Percentiles rank a stretch among this genome's conserved stretches.
phyloP scores from a whole-genome alignment of 2,797 vertebrate genomes.

The Tragopan temminckii region DNA sequence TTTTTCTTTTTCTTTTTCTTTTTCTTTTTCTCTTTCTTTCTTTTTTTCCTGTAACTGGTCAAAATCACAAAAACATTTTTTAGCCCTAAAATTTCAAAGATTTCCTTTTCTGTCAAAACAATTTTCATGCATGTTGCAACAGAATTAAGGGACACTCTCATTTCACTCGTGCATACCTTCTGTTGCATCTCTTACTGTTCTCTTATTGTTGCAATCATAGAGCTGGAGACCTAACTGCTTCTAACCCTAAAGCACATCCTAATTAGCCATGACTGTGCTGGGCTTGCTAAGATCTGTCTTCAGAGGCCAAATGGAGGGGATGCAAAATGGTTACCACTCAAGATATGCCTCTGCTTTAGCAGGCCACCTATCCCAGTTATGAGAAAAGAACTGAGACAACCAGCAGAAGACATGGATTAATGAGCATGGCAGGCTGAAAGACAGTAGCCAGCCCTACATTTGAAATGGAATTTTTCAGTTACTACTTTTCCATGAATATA shows the following conservation, averaged over 20 bases:
- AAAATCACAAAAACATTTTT: background rate
- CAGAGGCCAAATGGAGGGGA: background rate
- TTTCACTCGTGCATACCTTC: background rate
- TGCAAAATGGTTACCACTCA: accelerated
- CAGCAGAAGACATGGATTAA: accelerated
- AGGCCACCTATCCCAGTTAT: background rate
- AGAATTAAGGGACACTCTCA: background rate
- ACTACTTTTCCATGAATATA: background rate
- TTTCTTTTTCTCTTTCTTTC: no score
- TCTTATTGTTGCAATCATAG: background rate
- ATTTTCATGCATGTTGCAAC: background rate
- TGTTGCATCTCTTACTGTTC: no score
- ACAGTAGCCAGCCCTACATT: background rate
- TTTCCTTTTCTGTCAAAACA: background rate
- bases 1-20: no score
- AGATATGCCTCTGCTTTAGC: background rate
- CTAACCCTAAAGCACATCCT: background rate
- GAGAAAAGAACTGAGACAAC: accelerated
- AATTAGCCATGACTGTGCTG: background rate
- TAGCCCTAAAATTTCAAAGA: background rate
- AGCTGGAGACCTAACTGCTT: background rate
- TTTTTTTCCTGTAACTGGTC: background rate
- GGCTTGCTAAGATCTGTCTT: background rate
- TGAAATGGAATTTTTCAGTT: background rate
- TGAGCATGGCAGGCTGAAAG: background rate